Evolutionary conservation across 92 coral and sea anemone genomes (phyloP).

Genomic region (Paramuricea clavata): DNA sequence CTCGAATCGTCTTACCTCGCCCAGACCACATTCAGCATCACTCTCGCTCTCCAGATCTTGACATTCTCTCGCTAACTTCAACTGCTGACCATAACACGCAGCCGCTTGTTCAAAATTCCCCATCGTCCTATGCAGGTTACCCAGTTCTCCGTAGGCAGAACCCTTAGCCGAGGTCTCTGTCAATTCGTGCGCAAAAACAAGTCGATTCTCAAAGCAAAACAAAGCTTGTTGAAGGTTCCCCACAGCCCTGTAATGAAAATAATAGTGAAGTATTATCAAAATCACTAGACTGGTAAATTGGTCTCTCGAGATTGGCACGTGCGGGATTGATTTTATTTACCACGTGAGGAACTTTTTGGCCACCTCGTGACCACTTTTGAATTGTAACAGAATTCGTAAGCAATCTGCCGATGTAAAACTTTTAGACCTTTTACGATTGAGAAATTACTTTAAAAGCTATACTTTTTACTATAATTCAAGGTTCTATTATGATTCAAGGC

Average conservation of each 20-base stretch:
- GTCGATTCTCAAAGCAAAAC: conserved; percentile 94
- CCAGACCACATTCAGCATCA: conserved; percentile 93
- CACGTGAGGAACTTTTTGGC: no score
- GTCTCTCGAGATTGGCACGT: no score
- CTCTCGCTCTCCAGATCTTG: conserved; percentile 77
- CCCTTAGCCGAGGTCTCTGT: conserved; percentile 89
- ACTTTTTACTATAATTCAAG: no score
- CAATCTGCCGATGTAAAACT: no score
- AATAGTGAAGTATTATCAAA: no score
- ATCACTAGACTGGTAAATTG: no score
- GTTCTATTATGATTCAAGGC: no score
- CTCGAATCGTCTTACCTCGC: conserved; percentile 48
- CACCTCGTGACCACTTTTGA: no score
- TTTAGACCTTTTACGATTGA: no score
- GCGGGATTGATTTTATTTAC: no score
- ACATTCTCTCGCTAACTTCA: conserved; percentile 78
- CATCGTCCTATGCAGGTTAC: conserved; percentile 90
- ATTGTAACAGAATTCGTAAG: no score
- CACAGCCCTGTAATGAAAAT: conserved; percentile 57
- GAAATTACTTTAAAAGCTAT: no score
- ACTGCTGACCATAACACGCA: conserved; percentile 85
- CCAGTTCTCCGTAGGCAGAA: conserved; percentile 94
- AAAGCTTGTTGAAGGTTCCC: conserved; percentile 97
- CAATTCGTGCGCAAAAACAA: conserved; percentile 94
- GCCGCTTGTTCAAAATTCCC: conserved; percentile 96